Evolutionary conservation across 2,797 vertebrate genomes (phyloP), one percentile per base, ranked within the genome.

Genomic region (Brachymystax lenok): DNA sequence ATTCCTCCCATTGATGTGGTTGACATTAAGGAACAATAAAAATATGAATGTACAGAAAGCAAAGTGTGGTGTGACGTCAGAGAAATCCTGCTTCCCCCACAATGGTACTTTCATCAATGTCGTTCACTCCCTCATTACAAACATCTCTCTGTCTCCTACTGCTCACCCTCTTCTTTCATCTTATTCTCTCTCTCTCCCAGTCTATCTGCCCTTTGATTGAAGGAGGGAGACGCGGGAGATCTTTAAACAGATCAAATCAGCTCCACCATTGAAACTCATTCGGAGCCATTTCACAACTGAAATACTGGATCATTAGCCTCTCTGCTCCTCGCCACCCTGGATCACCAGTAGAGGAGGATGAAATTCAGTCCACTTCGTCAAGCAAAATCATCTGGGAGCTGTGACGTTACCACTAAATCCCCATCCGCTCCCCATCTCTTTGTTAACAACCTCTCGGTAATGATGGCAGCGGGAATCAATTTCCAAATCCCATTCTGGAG

Each of bases 171-270:
- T 46, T 12, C 40, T 12, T 12, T 12, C 10, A 2, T 40, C 35
- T 40, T 10, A 10, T 10, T 46, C 40, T 46, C 40, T 46, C 13
- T 51, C 74, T 75, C 59, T 72, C 63, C 70, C 67, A 51, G 35
- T 50, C 59, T 35, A 30, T 52, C 30, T 72, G 74, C 73, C 79
- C 74, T 80, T 69, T 81, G 77, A 77, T 78, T 70, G 75, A 70
- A 71, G 69, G 74, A 79, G 74, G 52, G 71, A 80, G 70, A 76
- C 50, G 14, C n/a, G 52, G 70, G 66, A 79, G 83, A 83, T 83
- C 84, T 92, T 88, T 71, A 77, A 83, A 81, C 83, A 83, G 84
- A 85, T 86, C 82, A 82, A 86, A 83, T 80, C 50, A 86, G 77
- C 35, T 56, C 1, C 0, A 71, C 78, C 83, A 84, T 40, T 40